Evolutionary conservation across 1,140 invertebrate genomes (phyloP).

Genomic region (Drosophila kanapiae): DNA sequence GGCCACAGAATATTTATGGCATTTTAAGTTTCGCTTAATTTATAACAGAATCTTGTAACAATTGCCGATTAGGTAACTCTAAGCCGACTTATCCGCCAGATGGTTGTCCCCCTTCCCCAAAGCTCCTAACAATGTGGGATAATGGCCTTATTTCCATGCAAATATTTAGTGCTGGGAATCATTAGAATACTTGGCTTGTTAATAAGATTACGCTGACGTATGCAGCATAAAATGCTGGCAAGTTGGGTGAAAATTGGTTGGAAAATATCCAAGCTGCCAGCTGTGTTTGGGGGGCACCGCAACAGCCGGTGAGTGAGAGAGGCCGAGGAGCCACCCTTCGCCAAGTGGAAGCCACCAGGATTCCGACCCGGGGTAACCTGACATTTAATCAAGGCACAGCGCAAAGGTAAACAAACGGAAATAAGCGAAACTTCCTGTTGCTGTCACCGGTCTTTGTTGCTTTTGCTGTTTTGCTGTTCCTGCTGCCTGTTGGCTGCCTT

Average conservation of each 20-base stretch:
- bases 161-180: constrained; percentile 31
- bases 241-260: constrained; percentile 27
- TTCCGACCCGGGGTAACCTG: constrained; percentile 46
- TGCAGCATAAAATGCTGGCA: neutral
- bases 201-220: constrained; percentile 46
- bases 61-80: constrained; percentile 1
- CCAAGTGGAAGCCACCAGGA: constrained; percentile 7
- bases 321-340: constrained; percentile 16
- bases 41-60: neutral
- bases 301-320: neutral
- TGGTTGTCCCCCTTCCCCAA: neutral
- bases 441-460: constrained; percentile 58
- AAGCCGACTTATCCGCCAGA: constrained; percentile 36
- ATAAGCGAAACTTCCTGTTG: constrained; percentile 82
- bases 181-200: constrained; percentile 47
- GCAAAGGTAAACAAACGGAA: constrained; percentile 82
- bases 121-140: constrained; percentile 2
- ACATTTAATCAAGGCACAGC: constrained; percentile 81
- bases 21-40: constrained; percentile 12
- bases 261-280: constrained; percentile 22
- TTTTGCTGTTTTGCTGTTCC: constrained; percentile 35
- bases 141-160: constrained; percentile 5
- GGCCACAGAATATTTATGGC: constrained; percentile 19
- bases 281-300: constrained; percentile 20
- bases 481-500: constrained; percentile 51